A percentile compares a stretch with the other conserved stretches of the same genome.
Conservation (phyloP, 2,113 vertebrate genomes). For the Neodontobutis hainanensis region DNA sequence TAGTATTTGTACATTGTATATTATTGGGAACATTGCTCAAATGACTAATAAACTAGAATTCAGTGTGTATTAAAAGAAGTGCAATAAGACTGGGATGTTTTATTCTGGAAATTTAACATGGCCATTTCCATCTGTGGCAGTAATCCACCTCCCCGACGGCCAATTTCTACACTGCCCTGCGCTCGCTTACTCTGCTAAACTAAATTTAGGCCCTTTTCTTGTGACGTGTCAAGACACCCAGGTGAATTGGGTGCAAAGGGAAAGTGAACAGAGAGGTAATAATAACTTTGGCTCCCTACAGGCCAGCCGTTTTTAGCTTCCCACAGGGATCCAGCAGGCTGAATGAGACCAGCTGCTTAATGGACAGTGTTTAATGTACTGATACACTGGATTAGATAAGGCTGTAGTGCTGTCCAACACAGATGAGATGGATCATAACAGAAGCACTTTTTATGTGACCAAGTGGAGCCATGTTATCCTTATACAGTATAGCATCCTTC, state of each 20-base stretch:
- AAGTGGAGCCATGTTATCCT: too few species aligned
- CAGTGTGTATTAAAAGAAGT: neutral
- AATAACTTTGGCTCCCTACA: conserved; percentile 40
- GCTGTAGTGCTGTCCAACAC: too few species aligned
- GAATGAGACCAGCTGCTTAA: conserved; percentile 29
- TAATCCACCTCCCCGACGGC: conserved; percentile 8
- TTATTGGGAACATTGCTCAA: neutral
- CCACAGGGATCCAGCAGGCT: conserved; percentile 25
- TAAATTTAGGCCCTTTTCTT: conserved; percentile 44
- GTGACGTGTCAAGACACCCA: conserved; percentile 40
- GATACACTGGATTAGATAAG: too few species aligned
- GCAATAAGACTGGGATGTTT: neutral
- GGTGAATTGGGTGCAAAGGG: conserved; percentile 37
- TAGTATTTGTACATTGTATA: too few species aligned
- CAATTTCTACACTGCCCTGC: neutral
- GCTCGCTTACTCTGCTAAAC: conserved; percentile 8
- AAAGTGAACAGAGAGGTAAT: conserved; percentile 49
- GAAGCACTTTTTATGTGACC: too few species aligned
- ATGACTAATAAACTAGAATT: neutral
- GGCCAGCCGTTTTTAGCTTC: conserved; percentile 25
- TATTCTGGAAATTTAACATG: neutral
- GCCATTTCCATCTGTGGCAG: conserved; percentile 7
- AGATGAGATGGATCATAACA: too few species aligned
- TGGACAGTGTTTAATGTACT: conserved; percentile 13
- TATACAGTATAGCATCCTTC: neutral